phyloP scores from a whole-genome alignment of 2,113 vertebrate genomes.

The Malurus cyaneus region DNA sequence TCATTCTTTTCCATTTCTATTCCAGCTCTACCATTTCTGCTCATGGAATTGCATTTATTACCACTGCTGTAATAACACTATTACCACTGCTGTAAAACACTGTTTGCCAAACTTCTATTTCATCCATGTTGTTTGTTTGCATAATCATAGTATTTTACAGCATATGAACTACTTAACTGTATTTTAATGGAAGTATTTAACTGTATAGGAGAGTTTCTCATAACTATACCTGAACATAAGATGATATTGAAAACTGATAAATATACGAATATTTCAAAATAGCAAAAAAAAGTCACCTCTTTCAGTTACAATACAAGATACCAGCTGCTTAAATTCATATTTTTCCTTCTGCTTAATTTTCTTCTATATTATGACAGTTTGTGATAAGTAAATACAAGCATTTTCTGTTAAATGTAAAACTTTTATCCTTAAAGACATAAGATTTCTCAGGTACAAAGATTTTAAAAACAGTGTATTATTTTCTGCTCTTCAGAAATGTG shows the following conservation, averaged over 20 bases:
- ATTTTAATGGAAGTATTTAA: constrained; percentile 53
- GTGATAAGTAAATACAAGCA: constrained; percentile 47
- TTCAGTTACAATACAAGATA: constrained; percentile 41
- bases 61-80: neutral
- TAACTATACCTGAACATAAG: constrained; percentile 39
- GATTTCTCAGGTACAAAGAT: neutral
- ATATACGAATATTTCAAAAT: constrained; percentile 45
- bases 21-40: neutral
- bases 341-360: constrained; percentile 60
- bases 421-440: constrained; percentile 60
- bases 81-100: neutral
- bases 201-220: constrained; percentile 18
- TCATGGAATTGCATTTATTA: neutral
- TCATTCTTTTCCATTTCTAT: neutral
- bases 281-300: constrained; percentile 47
- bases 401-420: constrained; percentile 27
- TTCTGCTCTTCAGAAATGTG: neutral
- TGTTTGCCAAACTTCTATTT: neutral
- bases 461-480: neutral
- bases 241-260: constrained; percentile 33
- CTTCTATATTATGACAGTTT: constrained; percentile 48
- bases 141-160: neutral
- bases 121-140: neutral
- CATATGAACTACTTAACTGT: constrained; percentile 9
- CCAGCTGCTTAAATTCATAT: constrained; percentile 30